Conservation (phyloP, 2,113 vertebrate species). For the Notarius quadriscutis region DNA sequence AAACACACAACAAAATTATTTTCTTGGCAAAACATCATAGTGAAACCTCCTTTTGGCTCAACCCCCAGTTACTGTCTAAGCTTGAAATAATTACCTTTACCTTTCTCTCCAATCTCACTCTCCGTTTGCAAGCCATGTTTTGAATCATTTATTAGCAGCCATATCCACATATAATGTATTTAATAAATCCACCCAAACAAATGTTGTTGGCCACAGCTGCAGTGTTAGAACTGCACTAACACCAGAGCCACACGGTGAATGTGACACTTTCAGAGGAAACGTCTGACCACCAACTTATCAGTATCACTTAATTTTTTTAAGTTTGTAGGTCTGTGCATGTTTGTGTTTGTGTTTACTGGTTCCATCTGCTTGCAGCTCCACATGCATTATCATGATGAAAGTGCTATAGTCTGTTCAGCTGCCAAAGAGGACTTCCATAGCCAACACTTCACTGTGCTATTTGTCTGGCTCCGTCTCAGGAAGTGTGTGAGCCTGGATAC, state of each 20-base stretch:
- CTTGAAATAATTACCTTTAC: conserved; percentile 41
- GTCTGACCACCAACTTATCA: conserved; percentile 4
- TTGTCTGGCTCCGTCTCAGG: not conserved
- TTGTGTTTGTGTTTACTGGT: conserved; percentile 13
- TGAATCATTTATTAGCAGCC: conserved; percentile 32
- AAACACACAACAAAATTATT: conserved; percentile 29
- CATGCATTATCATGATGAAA: conserved; percentile 33
- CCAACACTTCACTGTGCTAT: not conserved
- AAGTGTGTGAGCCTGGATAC: not conserved
- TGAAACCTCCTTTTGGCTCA: conserved; percentile 45
- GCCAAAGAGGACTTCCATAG: not conserved
- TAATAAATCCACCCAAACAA: conserved; percentile 21
- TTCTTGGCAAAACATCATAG: conserved; percentile 49
- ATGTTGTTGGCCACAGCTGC: not conserved
- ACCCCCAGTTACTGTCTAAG: conserved; percentile 50
- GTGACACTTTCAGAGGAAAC: not conserved
- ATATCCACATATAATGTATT: conserved; percentile 35
- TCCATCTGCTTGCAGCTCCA: conserved; percentile 28
- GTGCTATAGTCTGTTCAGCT: not conserved
- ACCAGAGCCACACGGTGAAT: conserved; percentile 6
- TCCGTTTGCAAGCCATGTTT: conserved; percentile 8
- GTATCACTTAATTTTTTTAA: not conserved
- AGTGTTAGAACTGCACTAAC: conserved; percentile 5
- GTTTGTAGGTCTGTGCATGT: conserved; percentile 6
- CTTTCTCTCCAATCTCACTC: not conserved